Conservation (phyloP, 2,888 invertebrate species). For the Brachypalpus laphriformis region DNA sequence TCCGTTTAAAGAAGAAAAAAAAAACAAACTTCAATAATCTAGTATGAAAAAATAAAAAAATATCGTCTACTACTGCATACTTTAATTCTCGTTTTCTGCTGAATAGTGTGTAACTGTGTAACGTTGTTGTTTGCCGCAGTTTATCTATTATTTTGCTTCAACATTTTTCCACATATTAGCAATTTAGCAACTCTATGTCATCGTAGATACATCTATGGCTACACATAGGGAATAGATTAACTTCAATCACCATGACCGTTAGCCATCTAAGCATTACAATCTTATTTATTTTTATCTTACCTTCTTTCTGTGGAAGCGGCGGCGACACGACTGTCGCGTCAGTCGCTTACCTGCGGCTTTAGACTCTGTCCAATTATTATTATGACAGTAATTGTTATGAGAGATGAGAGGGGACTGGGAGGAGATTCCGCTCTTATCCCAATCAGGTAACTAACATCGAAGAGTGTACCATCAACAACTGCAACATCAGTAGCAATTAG, state of each 20-base stretch:
- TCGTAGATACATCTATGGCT: not conserved
- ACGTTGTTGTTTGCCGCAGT: not conserved
- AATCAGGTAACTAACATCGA: slow-evolving; percentile 24
- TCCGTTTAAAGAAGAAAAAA: not conserved
- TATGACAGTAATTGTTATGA: slow-evolving; percentile 66
- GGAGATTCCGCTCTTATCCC: not conserved
- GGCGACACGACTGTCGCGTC: not conserved
- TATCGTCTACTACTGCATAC: not conserved
- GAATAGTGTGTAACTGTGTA: not conserved
- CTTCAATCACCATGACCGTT: slow-evolving; percentile 69
- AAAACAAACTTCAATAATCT: slow-evolving; percentile 9
- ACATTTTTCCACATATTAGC: slow-evolving; percentile 58
- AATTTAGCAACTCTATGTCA: slow-evolving; percentile 63
- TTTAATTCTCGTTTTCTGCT: not conserved
- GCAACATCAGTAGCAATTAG: not conserved
- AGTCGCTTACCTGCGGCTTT: slow-evolving; percentile 12
- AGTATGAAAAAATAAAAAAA: not conserved
- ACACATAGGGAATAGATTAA: slow-evolving; percentile 44
- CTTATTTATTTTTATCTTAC: slow-evolving; percentile 15
- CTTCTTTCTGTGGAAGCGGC: not conserved
- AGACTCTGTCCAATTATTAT: slow-evolving; percentile 59
- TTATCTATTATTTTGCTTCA: slow-evolving; percentile 5
- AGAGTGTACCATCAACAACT: not conserved
- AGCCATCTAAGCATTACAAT: slow-evolving; percentile 48
- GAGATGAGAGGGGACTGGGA: slow-evolving; percentile 21